A percentile compares a stretch with the other conserved stretches of the same genome.
Conservation (phyloP, 2,113 vertebrate species). For the Vidua chalybeata region DNA sequence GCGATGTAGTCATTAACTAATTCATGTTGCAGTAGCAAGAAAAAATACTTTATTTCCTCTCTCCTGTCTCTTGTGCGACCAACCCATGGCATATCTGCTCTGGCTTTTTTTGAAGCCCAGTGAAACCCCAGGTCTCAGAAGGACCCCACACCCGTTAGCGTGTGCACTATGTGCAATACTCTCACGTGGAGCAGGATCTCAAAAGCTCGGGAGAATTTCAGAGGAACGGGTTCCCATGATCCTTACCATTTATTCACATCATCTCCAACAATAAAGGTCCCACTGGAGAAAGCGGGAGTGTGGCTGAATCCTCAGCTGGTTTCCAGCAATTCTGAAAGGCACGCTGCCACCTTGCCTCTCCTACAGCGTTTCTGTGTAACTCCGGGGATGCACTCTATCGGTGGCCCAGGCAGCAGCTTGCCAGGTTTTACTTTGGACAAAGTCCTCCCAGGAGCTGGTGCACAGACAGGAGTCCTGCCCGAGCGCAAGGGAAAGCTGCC, state of each 20-base stretch:
- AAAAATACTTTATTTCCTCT: background rate
- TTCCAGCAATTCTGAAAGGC: background rate
- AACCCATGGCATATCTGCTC: background rate
- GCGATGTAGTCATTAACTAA: background rate
- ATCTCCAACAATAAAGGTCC: background rate
- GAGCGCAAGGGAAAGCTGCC: background rate
- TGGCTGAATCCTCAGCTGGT: background rate
- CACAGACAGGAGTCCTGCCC: background rate
- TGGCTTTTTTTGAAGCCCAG: background rate
- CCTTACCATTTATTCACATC: background rate
- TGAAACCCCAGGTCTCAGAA: background rate
- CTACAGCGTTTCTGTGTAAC: background rate
- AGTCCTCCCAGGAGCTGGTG: background rate
- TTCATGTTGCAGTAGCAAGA: background rate
- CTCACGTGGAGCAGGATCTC: background rate
- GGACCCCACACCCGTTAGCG: rapidly evolving
- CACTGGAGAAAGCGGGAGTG: rapidly evolving
- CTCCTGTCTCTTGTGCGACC: background rate
- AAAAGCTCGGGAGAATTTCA: background rate
- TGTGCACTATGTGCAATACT: rapidly evolving
- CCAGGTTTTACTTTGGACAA: background rate
- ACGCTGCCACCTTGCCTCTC: background rate
- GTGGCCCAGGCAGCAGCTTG: background rate
- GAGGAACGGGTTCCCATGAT: background rate
- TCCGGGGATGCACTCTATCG: rapidly evolving